Evolutionary conservation across 2,797 vertebrate species (phyloP).

Genomic region (Vespertilio murinus): DNA sequence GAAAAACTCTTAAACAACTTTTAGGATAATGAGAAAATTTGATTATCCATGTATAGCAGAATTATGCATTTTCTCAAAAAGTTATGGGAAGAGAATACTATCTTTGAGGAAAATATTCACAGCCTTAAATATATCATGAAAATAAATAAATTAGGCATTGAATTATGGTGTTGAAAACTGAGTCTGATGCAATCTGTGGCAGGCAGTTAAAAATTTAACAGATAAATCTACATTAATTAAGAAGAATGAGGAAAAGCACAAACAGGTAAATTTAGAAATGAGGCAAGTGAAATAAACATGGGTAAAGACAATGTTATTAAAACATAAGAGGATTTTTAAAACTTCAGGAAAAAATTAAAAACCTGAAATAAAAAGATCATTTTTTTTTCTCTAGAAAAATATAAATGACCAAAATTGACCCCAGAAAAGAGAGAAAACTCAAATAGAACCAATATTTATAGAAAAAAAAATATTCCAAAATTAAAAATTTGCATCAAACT

Average conservation of each 20-base stretch:
- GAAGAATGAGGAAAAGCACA: background rate
- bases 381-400: background rate
- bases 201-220: background rate
- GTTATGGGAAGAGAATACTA: background rate
- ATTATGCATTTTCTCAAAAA: constrained; percentile 19
- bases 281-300: background rate
- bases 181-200: background rate
- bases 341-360: background rate
- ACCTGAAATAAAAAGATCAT: background rate
- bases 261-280: background rate
- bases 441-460: background rate
- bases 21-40: constrained; percentile 24
- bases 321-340: background rate
- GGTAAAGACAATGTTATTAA: background rate
- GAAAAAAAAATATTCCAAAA: background rate
- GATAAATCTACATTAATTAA: background rate
- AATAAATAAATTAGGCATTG: background rate
- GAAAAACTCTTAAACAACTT: background rate
- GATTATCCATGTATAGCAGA: background rate
- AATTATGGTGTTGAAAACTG: background rate
- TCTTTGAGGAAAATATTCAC: background rate
- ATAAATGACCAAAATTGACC: background rate
- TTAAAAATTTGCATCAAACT: background rate
- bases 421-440: background rate
- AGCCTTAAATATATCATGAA: background rate